Conservation (phyloP, 1,140 invertebrate genomes). For the Panagrolaimus sp. region DNA sequence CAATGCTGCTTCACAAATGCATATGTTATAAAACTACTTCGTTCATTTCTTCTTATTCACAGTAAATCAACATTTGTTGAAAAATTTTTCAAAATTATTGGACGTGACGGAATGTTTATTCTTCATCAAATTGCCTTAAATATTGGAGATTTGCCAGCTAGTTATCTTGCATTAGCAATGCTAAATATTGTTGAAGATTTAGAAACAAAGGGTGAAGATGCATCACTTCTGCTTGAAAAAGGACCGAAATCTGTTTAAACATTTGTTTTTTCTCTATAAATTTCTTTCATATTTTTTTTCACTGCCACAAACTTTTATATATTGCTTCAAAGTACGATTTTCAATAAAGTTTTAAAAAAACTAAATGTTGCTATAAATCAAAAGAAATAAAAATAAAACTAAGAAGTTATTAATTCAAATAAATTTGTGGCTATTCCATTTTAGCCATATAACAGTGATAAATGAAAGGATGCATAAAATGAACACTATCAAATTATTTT, state of each 20-base stretch:
- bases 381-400: no score
- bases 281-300: no score
- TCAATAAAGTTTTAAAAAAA: no score
- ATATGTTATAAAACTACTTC: constrained; percentile 34
- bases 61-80: constrained; percentile 35
- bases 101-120: constrained; percentile 52
- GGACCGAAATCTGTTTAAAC: constrained; percentile 23
- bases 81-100: constrained; percentile 46
- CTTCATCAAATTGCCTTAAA: constrained; percentile 55
- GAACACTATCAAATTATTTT: no score
- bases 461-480: no score
- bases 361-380: no score
- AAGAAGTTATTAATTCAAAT: no score
- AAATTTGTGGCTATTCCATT: no score
- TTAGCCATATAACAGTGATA: no score
- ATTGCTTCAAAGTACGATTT: no score
- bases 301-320: no score
- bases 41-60: constrained; percentile 35
- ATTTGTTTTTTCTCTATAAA: neutral
- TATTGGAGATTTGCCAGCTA: constrained; percentile 54
- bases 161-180: constrained; percentile 54
- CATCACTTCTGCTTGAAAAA: constrained; percentile 23
- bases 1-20: constrained; percentile 5
- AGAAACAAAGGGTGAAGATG: constrained; percentile 30
- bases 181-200: constrained; percentile 42